phyloP scores from a whole-genome alignment of 2,113 vertebrate genomes.

The Sapayoa aenigma region DNA sequence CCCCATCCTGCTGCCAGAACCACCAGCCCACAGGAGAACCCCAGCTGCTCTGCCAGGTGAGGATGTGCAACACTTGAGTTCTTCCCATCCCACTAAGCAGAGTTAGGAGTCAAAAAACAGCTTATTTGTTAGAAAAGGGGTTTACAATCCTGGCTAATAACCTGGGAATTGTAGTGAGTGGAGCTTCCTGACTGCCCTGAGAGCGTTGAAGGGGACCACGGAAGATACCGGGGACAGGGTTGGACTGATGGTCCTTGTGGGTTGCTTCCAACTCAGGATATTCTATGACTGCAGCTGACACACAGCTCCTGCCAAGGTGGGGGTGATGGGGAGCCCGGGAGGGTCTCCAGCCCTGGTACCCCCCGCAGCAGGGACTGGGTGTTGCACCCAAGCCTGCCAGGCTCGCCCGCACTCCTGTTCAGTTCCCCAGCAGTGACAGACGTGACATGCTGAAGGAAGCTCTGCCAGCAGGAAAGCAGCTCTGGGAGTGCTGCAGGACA shows the following conservation, averaged over 20 bases:
- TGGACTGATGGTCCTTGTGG: neutral
- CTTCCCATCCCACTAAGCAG: neutral
- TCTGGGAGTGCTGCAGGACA: neutral
- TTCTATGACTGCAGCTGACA: neutral
- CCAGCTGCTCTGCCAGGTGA: neutral
- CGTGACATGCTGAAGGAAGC: neutral
- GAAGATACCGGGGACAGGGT: neutral
- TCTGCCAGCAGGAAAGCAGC: neutral
- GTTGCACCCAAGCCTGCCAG: rapidly evolving
- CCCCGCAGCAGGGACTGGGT: neutral
- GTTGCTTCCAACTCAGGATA: neutral
- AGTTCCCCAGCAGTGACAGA: rapidly evolving
- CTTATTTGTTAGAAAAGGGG: neutral
- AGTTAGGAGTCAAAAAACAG: neutral
- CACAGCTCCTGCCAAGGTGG: neutral
- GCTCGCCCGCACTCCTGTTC: rapidly evolving
- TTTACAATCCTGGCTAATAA: rapidly evolving
- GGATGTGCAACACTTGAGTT: neutral
- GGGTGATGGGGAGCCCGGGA: neutral
- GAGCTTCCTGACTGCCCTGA: neutral
- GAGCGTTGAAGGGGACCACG: neutral
- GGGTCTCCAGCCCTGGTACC: rapidly evolving
- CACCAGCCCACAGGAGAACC: neutral
- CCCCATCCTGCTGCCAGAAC: neutral
- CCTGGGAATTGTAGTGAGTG: neutral